A percentile compares a stretch with the other conserved stretches of the same genome.
These are phyloP conservation scores for Melanargia galathea DNA, from an alignment of 2,888 invertebrate genomes.

Conservation along the genomic window DNA sequence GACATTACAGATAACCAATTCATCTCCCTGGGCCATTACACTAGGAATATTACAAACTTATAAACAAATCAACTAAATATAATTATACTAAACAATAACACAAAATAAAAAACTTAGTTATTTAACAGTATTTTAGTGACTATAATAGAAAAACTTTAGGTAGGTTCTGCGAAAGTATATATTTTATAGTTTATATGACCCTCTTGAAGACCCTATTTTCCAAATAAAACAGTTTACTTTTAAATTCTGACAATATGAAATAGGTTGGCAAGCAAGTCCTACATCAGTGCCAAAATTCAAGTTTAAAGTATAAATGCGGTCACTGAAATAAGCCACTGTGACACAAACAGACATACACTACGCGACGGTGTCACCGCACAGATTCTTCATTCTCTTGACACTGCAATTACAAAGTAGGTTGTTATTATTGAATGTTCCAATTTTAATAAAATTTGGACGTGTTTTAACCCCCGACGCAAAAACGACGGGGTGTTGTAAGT, in stretches of 20 bases:
- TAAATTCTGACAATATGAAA: constrained; percentile 24
- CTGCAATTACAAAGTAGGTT: neutral
- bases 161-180: too few relatives aligned
- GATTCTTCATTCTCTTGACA: neutral
- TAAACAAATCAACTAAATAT: neutral
- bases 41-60: too few relatives aligned
- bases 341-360: constrained; percentile 11
- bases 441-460: too few relatives aligned
- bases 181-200: too few relatives aligned
- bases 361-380: constrained; percentile 4
- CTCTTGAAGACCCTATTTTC: constrained; percentile 3
- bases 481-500: too few relatives aligned
- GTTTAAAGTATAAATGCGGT: constrained; percentile 20
- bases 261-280: constrained; percentile 26
- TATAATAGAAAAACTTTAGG: too few relatives aligned
- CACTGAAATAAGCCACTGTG: constrained; percentile 14
- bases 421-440: neutral
- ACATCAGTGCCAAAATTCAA: constrained; percentile 27
- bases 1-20: too few relatives aligned
- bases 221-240: constrained; percentile 21
- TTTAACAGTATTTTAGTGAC: too few relatives aligned
- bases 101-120: too few relatives aligned
- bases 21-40: too few relatives aligned
- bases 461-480: too few relatives aligned
- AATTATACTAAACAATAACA: too few relatives aligned